These are phyloP conservation scores for Aelia acuminata DNA, from an alignment of 2,888 invertebrate genomes.

Conservation along the genomic window DNA sequence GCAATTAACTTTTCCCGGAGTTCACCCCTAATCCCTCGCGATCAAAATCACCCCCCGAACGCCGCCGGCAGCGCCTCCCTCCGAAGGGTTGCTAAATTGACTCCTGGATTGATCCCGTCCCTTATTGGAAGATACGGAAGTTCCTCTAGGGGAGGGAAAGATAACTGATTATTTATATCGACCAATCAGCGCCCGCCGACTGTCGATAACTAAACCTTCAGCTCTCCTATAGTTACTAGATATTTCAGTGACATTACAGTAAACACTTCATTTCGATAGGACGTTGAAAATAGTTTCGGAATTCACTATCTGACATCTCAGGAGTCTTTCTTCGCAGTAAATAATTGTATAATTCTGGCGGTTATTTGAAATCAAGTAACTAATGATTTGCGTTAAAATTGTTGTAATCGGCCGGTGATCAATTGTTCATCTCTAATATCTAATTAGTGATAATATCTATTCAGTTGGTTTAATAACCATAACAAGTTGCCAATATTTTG, in stretches of 20 bases:
- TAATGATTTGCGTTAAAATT: too few relatives aligned
- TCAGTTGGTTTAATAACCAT: too few relatives aligned
- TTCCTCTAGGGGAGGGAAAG: not conserved
- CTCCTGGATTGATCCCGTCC: slow-evolving; percentile 46
- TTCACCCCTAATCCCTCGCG: slow-evolving; percentile 20
- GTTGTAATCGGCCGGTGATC: too few relatives aligned
- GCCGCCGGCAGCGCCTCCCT: not conserved
- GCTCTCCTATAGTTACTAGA: not conserved
- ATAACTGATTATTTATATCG: slow-evolving; percentile 64
- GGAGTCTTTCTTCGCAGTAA: too few relatives aligned
- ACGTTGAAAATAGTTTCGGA: too few relatives aligned
- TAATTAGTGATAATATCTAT: too few relatives aligned
- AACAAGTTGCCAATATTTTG: too few relatives aligned
- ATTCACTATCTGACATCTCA: too few relatives aligned
- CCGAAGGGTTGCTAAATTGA: slow-evolving; percentile 37
- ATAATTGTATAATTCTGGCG: too few relatives aligned
- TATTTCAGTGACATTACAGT: not conserved
- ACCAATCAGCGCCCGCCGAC: slow-evolving; percentile 61
- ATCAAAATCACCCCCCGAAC: slow-evolving; percentile 22
- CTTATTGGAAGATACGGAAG: slow-evolving; percentile 41
- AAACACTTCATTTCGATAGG: too few relatives aligned
- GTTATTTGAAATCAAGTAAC: too few relatives aligned
- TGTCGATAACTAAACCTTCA: slow-evolving; percentile 15
- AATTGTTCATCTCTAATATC: too few relatives aligned
- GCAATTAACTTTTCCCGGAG: slow-evolving; percentile 46